Evolutionary conservation across 2,888 invertebrate species (phyloP).

Genomic region (Acrobasis repandana): DNA sequence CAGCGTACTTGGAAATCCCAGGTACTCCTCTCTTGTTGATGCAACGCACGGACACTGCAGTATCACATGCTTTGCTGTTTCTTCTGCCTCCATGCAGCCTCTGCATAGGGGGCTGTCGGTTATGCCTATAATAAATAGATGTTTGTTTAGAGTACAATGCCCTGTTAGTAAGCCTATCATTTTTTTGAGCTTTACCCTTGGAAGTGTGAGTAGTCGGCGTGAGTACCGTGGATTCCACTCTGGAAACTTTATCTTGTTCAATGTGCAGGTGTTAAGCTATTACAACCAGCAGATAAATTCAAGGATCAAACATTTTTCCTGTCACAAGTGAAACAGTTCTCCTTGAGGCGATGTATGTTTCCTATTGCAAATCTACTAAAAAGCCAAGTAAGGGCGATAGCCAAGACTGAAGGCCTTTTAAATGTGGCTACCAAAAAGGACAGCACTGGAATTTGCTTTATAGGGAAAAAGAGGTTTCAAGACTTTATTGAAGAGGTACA

Average conservation of each 20-base stretch:
- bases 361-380: constrained; percentile 92
- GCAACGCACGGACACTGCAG: too few species aligned
- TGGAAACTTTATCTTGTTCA: not conserved
- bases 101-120: too few species aligned
- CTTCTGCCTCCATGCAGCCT: too few species aligned
- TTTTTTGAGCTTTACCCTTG: too few species aligned
- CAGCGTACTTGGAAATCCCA: too few species aligned
- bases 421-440: constrained; percentile 89
- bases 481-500: constrained; percentile 93
- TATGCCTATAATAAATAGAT: too few species aligned
- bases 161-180: too few species aligned
- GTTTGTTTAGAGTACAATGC: too few species aligned
- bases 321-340: constrained; percentile 90
- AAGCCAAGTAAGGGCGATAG: constrained; percentile 90
- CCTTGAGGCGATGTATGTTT: constrained; percentile 93
- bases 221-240: too few species aligned
- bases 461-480: constrained; percentile 94
- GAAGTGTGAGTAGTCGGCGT: too few species aligned
- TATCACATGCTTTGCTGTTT: too few species aligned
- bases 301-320: constrained; percentile 99
- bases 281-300: constrained; percentile 87
- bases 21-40: too few species aligned
- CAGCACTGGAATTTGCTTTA: constrained; percentile 98
- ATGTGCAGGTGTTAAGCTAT: constrained; percentile 85
- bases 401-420: constrained; percentile 85